Percentiles rank a stretch among this genome's conserved stretches.
Conservation (phyloP, 2,113 vertebrate species). For the Helogale parvula region DNA sequence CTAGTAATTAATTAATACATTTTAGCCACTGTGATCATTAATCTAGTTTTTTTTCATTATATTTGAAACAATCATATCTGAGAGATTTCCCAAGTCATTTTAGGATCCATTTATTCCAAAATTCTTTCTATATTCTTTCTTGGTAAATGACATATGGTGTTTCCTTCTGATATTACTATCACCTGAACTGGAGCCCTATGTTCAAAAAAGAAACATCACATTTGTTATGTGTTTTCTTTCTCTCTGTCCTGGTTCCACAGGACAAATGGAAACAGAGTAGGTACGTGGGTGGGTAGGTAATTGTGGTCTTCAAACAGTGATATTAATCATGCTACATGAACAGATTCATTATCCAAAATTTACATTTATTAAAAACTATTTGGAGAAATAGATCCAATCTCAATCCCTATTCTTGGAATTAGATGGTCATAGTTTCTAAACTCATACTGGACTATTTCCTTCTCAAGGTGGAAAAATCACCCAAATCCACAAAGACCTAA, state of each 20-base stretch:
- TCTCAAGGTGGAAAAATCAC: background rate
- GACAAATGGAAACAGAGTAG: background rate
- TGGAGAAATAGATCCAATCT: background rate
- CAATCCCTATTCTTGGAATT: background rate
- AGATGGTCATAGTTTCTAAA: background rate
- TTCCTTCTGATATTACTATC: background rate
- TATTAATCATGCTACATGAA: background rate
- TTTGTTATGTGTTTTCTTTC: background rate
- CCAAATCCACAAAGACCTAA: background rate
- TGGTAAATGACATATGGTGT: background rate
- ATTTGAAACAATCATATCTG: background rate
- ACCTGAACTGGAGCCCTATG: background rate
- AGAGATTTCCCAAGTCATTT: background rate
- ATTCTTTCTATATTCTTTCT: background rate
- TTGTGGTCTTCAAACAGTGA: background rate
- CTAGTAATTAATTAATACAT: background rate
- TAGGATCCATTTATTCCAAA: background rate
- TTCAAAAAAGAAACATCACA: background rate
- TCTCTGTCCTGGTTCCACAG: background rate
- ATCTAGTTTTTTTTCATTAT: background rate
- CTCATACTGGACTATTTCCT: background rate
- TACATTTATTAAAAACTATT: background rate
- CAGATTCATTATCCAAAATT: background rate
- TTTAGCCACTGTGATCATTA: background rate
- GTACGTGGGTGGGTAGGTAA: background rate